Conservation (phyloP, 2,113 vertebrate species). For the Poeciliopsis prolifica region DNA sequence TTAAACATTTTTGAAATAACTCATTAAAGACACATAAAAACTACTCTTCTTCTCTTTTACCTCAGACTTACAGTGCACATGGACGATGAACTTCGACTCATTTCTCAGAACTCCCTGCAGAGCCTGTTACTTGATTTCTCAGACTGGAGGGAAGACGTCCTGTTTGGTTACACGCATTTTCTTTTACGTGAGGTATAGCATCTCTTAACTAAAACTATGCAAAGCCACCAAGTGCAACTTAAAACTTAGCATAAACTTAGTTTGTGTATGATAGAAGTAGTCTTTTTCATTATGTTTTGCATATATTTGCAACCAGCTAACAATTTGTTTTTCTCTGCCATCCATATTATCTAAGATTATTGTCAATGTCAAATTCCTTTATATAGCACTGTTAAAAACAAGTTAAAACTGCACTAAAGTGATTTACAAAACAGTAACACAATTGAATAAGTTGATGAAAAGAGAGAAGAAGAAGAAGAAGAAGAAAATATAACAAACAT, state of each 20-base stretch:
- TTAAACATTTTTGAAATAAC: not conserved
- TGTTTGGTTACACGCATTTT: slow-evolving; percentile 97
- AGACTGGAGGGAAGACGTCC: slow-evolving; percentile 96
- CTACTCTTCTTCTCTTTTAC: not conserved
- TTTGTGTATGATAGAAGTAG: not conserved
- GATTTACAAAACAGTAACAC: too few relatives aligned
- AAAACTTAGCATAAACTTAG: too few relatives aligned
- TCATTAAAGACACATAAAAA: not conserved
- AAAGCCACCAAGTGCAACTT: too few relatives aligned
- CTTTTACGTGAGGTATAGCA: slow-evolving; percentile 86
- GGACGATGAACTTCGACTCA: slow-evolving; percentile 98
- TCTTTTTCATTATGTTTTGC: not conserved
- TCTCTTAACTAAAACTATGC: not conserved
- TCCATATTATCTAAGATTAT: too few relatives aligned
- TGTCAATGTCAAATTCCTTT: too few relatives aligned
- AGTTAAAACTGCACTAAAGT: too few relatives aligned
- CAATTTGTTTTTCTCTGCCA: not conserved
- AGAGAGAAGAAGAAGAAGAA: too few relatives aligned
- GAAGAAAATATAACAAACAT: too few relatives aligned
- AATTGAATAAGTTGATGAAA: too few relatives aligned
- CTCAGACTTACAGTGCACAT: slow-evolving; percentile 95
- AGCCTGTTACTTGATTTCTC: slow-evolving; percentile 95
- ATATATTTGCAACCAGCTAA: not conserved
- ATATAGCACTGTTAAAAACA: too few relatives aligned
- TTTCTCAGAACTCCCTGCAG: slow-evolving; percentile 97